Evolutionary conservation across 2,888 invertebrate genomes (phyloP).

Genomic region (Gryllus longicercus): DNA sequence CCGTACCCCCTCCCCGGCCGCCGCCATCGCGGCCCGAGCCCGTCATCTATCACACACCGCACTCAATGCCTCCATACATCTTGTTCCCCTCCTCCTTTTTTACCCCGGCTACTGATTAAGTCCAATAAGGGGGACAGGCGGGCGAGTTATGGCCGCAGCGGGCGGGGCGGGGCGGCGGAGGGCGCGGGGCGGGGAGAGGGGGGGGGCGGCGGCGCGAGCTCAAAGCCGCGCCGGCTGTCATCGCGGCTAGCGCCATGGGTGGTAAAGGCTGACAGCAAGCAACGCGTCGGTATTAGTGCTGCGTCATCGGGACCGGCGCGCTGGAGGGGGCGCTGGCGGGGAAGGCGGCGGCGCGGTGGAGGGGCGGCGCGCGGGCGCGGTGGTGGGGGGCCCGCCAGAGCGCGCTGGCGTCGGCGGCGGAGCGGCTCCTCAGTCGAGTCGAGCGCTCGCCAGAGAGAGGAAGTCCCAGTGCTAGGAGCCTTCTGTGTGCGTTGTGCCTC

Average conservation of each 20-base stretch:
- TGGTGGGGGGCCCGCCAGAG: constrained; percentile 30
- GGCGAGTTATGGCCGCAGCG: constrained; percentile 20
- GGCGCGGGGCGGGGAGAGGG: background rate
- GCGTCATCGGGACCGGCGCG: constrained; percentile 44
- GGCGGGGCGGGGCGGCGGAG: constrained; percentile 17
- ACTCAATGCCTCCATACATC: constrained; percentile 37
- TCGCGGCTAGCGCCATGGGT: constrained; percentile 53
- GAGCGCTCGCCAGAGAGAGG: constrained; percentile 30
- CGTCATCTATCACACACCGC: constrained; percentile 33
- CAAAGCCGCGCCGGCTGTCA: constrained; percentile 49
- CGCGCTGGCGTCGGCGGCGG: constrained; percentile 30
- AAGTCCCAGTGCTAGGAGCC: constrained; percentile 23
- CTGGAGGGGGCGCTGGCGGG: constrained; percentile 35
- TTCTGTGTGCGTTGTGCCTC: constrained; percentile 27
- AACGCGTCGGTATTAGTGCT: constrained; percentile 51
- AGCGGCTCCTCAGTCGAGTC: constrained; percentile 27
- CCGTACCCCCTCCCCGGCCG: constrained; percentile 39
- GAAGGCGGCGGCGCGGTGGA: constrained; percentile 30
- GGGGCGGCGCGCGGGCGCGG: constrained; percentile 29
- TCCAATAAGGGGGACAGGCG: constrained; percentile 33
- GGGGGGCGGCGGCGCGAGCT: constrained; percentile 35
- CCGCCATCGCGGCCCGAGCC: constrained; percentile 19
- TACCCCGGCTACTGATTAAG: constrained; percentile 47
- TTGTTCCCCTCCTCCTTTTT: constrained; percentile 44
- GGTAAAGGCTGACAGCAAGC: constrained; percentile 50